Conservation (phyloP, 53 echinoderm and acorn worm genomes). For the Mesocentrotus franciscanus region DNA sequence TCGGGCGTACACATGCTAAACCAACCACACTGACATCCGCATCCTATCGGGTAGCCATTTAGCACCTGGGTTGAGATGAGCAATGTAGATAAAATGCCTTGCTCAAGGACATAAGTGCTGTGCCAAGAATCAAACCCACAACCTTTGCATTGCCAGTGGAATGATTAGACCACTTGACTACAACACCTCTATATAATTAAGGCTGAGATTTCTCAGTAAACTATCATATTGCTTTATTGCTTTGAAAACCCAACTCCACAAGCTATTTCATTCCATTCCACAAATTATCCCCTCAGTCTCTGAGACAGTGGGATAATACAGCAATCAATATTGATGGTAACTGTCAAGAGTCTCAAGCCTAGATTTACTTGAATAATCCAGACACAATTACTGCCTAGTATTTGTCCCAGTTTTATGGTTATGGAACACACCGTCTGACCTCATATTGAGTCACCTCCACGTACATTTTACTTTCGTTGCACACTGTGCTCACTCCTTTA, state of each 20-base stretch:
- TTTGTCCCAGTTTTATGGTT: background rate
- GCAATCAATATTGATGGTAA: background rate
- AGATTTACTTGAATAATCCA: slow-evolving; percentile 4
- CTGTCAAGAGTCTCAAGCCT: background rate
- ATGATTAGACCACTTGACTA: no score
- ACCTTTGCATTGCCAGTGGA: no score
- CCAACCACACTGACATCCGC: no score
- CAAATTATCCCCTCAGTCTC: background rate
- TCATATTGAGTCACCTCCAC: background rate
- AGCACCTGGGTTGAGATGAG: no score
- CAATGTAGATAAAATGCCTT: no score
- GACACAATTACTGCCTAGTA: background rate
- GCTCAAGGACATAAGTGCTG: no score
- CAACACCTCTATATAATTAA: background rate
- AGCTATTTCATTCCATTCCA: background rate
- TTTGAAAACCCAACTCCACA: background rate
- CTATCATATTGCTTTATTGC: background rate
- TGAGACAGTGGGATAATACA: background rate
- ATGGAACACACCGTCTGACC: background rate
- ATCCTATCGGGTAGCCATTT: no score
- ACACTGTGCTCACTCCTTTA: no score
- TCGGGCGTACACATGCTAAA: no score
- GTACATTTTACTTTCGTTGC: no score
- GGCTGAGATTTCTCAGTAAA: background rate
- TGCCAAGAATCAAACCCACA: no score